Base-by-base conservation (phyloP, 2,888 invertebrate genomes). In the Tetranychus piercei region DNA sequence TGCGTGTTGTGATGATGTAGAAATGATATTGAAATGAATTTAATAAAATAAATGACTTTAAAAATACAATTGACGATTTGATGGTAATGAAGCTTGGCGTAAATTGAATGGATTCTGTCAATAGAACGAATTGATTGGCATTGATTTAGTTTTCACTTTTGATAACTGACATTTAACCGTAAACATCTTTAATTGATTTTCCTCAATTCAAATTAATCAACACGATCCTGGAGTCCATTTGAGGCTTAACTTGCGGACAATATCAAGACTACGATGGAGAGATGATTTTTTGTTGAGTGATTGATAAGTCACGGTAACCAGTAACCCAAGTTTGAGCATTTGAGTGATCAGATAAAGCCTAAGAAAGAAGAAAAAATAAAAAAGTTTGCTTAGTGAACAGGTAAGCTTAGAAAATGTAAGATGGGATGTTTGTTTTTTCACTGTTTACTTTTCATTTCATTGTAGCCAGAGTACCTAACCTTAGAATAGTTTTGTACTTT, bases 231-330 rank as follows among this genome's bases (percentile, higher is more conserved):
- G 34, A 34, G 34, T 34, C 34, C 34, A 34, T 34, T 34, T 34
- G 34, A 69, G 69, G 11, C 22, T 23, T 23, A 69, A 20, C 22
- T 69, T 69, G 6, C 69, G 20, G 22, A 69, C 20, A 23, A 23
- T 22, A 1, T 20, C 20, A 11, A 69, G 69, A 23, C 20, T 23
- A n/a, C 22, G 18, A 23, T 23, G 20, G 22, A 69, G 34, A 6
- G 20, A 20, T 69, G 69, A 69, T 23, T 69, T 18, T 22, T 23
- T 20, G 34, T 23, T 18, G 20, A 23, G 22, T 7, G 34, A 23
- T 23, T 69, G 69, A 22, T 69, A 23, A 69, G 69, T 69, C 69
- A 69, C 20, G 20, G 69, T 69, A 22, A 69, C 18, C 20, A 69
- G 34, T 20, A 69, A 20, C 23, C 69, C 69, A 20, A 69, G 11